Percentiles rank a stretch among this genome's conserved stretches.
phyloP scores from a whole-genome alignment of 2,888 invertebrate genomes.

The Patella ulyssiponensis region DNA sequence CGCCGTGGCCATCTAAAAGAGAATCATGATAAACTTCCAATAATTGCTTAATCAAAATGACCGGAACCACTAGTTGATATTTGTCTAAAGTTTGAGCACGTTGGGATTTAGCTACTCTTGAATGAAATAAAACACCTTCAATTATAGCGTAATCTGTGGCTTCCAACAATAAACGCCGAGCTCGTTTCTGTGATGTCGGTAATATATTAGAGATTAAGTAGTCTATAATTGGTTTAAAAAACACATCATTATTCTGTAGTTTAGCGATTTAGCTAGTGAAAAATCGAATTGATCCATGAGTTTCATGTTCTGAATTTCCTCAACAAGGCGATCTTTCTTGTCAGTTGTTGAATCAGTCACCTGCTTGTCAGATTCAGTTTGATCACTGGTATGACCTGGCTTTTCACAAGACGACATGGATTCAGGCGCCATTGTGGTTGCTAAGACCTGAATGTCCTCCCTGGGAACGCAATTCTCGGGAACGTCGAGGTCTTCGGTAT shows the following conservation, averaged over 20 bases:
- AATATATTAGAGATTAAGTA: constrained; percentile 18
- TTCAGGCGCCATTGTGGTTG: no score
- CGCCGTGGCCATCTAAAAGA: no score
- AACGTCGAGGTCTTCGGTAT: not conserved
- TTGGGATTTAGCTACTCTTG: constrained; percentile 24
- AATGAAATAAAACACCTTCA: constrained; percentile 33
- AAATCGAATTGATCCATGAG: not conserved
- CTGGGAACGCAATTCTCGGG: no score
- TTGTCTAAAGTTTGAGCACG: constrained; percentile 21
- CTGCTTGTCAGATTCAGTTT: not conserved
- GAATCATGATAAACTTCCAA: no score
- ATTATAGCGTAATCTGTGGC: constrained; percentile 29
- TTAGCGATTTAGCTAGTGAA: not conserved
- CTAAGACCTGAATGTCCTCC: no score
- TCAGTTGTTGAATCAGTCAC: not conserved
- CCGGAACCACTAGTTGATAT: constrained; percentile 32
- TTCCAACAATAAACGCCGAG: constrained; percentile 28
- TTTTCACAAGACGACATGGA: no score
- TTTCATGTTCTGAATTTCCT: not conserved
- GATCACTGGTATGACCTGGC: not conserved
- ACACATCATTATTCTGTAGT: constrained; percentile 14
- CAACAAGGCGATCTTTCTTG: not conserved
- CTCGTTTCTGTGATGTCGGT: constrained; percentile 30
- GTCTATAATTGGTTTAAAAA: not conserved
- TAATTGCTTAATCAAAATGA: no score